Conservation (phyloP, 2,888 invertebrate genomes). For the Chymomyza caudatula region DNA sequence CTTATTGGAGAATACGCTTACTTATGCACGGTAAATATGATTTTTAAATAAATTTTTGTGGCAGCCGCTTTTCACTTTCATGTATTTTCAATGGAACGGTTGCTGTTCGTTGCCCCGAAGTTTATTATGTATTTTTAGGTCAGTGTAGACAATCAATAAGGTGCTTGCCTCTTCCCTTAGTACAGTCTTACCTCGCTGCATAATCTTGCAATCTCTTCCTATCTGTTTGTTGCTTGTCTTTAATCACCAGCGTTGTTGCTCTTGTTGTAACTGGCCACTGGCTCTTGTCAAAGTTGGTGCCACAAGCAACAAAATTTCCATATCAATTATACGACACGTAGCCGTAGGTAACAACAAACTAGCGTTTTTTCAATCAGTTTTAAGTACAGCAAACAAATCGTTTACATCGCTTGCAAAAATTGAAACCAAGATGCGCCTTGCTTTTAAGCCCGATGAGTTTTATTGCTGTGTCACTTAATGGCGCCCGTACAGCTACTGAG, state of each 20-base stretch:
- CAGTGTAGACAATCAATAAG: slow-evolving; percentile 28
- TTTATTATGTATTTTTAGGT: slow-evolving; percentile 35
- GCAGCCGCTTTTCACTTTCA: slow-evolving; percentile 14
- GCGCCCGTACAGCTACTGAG: not conserved
- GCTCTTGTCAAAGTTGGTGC: not conserved
- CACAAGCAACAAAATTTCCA: slow-evolving; percentile 27
- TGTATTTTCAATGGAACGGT: slow-evolving; percentile 21
- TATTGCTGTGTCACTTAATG: not conserved
- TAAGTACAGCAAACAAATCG: not conserved
- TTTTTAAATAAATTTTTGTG: not conserved
- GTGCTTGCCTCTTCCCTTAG: too few relatives aligned
- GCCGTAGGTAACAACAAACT: not conserved
- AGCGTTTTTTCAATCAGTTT: not conserved
- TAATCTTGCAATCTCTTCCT: not conserved
- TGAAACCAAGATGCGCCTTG: not conserved
- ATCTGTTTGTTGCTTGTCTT: slow-evolving; percentile 39
- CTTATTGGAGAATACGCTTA: not conserved
- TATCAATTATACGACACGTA: slow-evolving; percentile 33
- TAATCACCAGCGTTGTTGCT: slow-evolving; percentile 45
- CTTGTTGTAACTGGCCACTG: not conserved
- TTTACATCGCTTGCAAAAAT: not conserved
- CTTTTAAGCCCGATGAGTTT: not conserved
- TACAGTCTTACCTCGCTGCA: slow-evolving; percentile 60
- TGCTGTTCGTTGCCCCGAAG: slow-evolving; percentile 8
- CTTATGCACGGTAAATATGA: not conserved